Base-by-base conservation (phyloP, 2,113 vertebrate species). In the Pomatostomus ruficeps region DNA sequence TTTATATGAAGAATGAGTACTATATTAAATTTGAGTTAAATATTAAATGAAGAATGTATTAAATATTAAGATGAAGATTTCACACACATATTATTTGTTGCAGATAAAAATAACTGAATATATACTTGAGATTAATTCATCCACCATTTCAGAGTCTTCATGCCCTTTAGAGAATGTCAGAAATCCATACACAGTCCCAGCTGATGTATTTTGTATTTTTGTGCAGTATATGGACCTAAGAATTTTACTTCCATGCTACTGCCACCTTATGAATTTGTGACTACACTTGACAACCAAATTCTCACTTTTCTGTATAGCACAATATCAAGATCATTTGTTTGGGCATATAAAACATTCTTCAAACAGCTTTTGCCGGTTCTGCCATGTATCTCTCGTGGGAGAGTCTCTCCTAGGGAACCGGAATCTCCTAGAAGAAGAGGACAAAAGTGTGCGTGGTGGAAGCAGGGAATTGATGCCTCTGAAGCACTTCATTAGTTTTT, bases 1-100 rank as follows among this genome's bases (percentile, higher is more conserved):
- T 91, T 95, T 86, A 80, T 84, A 80, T 94, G 85, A 96, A 91
- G 55, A 88, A 92, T 80, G 79, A 95, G 36, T 46, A 88, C 42
- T 54, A n/a, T 45, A 93, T 91, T 80, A 88, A 65, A 92, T 88
- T 85, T 90, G 43, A 74, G 61, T 72, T 96, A 96, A 96, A 94
- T 94, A 96, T 95, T 96, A 90, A 95, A 95, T 80, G 79, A 95
- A 81, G 51, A 89, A 42, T 33, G 31, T 51, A 79, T 93, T 95
- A 89, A 93, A 95, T 83, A 96, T 91, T 95, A 90, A 96, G 62
- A 88, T 81, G 55, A 90, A 83, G 65, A 94, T 83, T 94, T 45
- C 31, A 91, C 49, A 86, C 38, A 77, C 7, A 16, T 62, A 81
- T 61, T 48, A 71, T 83, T 93, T 81, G 57, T 63, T 91, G 85